A percentile compares a stretch with the other conserved stretches of the same genome.
These are phyloP conservation scores for Leptinotarsa haldemani DNA, from an alignment of 2,888 invertebrate genomes.

Conservation along the genomic window DNA sequence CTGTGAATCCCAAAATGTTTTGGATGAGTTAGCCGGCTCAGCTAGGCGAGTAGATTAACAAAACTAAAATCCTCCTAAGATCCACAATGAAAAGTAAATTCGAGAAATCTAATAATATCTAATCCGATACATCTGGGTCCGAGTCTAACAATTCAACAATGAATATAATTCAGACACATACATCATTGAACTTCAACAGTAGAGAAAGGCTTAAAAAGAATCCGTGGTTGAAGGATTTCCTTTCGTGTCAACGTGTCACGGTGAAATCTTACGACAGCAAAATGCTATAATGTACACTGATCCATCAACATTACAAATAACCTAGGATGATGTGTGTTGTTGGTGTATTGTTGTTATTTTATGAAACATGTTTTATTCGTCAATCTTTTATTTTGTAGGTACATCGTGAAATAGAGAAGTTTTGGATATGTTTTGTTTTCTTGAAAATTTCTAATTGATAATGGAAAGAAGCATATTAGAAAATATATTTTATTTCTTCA, in stretches of 20 bases:
- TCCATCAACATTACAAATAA: conserved; percentile 43
- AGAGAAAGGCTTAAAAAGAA: conserved; percentile 46
- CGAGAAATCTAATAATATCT: conserved; percentile 43
- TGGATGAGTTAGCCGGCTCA: background rate
- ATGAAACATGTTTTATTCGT: conserved; percentile 14
- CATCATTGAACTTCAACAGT: conserved; percentile 46
- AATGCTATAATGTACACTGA: conserved; percentile 40
- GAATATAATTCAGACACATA: conserved; percentile 47
- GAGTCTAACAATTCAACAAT: conserved; percentile 45
- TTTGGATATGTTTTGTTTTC: background rate
- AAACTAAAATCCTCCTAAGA: conserved; percentile 33
- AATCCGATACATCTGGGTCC: conserved; percentile 46
- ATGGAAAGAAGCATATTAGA: too few species aligned
- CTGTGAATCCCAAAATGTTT: background rate
- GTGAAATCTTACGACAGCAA: conserved; percentile 28
- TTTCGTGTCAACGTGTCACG: conserved; percentile 48
- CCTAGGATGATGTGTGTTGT: conserved; percentile 39
- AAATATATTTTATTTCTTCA: too few species aligned
- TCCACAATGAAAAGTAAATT: conserved; percentile 34
- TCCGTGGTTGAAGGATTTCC: conserved; percentile 44
- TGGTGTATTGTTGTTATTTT: conserved; percentile 30
- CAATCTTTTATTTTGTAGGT: background rate
- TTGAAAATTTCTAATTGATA: background rate
- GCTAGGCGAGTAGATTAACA: conserved; percentile 31
- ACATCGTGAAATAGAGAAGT: background rate